Conservation (phyloP, 2,113 vertebrate genomes). For the Ivindomyrus marchei region DNA sequence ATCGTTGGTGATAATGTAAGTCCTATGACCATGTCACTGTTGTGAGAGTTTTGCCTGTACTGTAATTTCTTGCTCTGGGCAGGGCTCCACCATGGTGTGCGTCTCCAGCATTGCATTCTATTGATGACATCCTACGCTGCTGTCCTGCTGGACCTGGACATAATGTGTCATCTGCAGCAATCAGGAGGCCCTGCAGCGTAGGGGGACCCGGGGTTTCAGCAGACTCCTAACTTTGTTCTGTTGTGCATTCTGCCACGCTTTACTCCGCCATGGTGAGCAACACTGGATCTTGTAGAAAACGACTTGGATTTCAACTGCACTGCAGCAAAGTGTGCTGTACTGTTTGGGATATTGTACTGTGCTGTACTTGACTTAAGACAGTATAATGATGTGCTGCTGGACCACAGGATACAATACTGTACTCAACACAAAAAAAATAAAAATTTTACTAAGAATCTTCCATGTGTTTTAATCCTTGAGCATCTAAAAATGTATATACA, state of each 20-base stretch:
- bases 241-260: conserved; percentile 1
- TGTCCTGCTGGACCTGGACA: conserved; percentile 14
- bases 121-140: not conserved
- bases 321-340: conserved; percentile 3
- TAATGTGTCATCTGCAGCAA: not conserved
- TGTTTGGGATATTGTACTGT: not conserved
- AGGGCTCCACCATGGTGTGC: not conserved
- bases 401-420: conserved; percentile 51
- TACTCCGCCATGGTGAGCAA: conserved; percentile 14
- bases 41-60: conserved; percentile 41
- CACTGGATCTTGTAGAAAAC: not conserved
- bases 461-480: not conserved
- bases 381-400: conserved; percentile 31
- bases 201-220: not conserved
- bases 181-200: not conserved
- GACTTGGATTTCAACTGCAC: conserved; percentile 3
- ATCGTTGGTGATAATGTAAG: conserved; percentile 32
- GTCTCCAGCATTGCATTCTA: not conserved
- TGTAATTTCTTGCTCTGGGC: not conserved
- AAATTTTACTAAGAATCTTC: conserved; percentile 59
- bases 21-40: conserved; percentile 66
- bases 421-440: conserved; percentile 55
- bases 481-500: not conserved
- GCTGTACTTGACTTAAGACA: not conserved
- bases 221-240: not conserved